A percentile compares a stretch with the other conserved stretches of the same genome.
These are phyloP conservation scores for Deroplatys truncata DNA, from an alignment of 2,888 invertebrate species.

Conservation along the genomic window DNA sequence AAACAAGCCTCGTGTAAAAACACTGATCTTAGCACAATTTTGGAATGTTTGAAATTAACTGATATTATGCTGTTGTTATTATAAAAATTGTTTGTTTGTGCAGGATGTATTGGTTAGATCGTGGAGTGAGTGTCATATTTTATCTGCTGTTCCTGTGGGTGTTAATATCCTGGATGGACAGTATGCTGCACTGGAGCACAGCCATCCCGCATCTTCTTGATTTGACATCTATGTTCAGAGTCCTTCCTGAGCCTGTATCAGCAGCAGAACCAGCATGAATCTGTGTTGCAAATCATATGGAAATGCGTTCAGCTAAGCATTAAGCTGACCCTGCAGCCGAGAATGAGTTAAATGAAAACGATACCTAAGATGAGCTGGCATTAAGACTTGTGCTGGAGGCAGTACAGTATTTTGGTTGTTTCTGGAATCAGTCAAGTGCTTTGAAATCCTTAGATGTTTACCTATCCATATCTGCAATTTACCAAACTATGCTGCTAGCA, in stretches of 20 bases:
- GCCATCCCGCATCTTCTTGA: not conserved
- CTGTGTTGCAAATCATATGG: not conserved
- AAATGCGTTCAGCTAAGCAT: not conserved
- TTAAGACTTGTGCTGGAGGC: not conserved
- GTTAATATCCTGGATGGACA: not conserved
- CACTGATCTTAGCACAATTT: too few species aligned
- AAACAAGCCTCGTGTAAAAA: too few species aligned
- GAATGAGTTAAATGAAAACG: not conserved
- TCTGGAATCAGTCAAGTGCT: not conserved
- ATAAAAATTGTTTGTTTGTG: not conserved
- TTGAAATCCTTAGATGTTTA: not conserved
- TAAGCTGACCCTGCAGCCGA: not conserved
- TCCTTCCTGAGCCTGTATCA: not conserved
- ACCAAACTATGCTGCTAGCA: not conserved
- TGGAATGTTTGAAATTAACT: too few species aligned
- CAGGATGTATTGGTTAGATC: slow-evolving; percentile 35
- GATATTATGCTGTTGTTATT: not conserved
- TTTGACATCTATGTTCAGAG: not conserved
- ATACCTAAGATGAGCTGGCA: not conserved
- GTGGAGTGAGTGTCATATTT: slow-evolving; percentile 28
- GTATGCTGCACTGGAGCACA: not conserved
- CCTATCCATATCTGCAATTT: not conserved
- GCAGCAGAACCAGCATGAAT: not conserved
- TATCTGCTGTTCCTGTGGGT: slow-evolving; percentile 29
- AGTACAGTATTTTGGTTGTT: not conserved